Base-by-base conservation (phyloP, 2,113 vertebrate genomes). In the Otus sunia region DNA sequence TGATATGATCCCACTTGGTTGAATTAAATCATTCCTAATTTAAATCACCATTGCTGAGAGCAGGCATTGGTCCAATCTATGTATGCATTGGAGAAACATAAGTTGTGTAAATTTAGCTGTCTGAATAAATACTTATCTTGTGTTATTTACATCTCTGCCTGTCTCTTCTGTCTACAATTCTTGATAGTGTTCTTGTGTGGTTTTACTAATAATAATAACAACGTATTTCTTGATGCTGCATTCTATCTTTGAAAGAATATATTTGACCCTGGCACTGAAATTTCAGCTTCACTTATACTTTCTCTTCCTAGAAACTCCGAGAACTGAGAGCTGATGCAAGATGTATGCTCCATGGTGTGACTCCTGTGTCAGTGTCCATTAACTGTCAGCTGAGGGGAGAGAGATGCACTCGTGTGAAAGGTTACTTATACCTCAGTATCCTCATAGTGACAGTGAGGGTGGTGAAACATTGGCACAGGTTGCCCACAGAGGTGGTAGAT, bases 111-210 rank as follows among this genome's bases (percentile, higher is more conserved):
- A 86, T 94, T 88, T 55, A 85, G 49, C 64, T 90, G 50, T 52
- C 87, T 93, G 90, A 97, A 97, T 97, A 97, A 97, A 97, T 90
- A 60, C 39, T 72, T 75, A 36, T 53, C 59, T 69, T 89, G 63
- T 60, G 45, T 91, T 79, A 93, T 91, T 90, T 77, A 74, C 41
- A 84, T 34, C 45, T 92, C 71, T 89, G 27, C 58, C 45, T 56
- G 41, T 79, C 88, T 95, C 69, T 72, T 53, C 27, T 73, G 27
- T 66, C 74, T 88, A 3, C 90, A 80, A 56, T 63, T 92, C 69
- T 53, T 85, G 56, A n/a, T 49, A 43, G 15, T 32, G 56, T 75
- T 81, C 63, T 27, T 72, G 9, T 88, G 37, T 67, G 26, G 0
- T 89, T 89, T 89, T 91, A n/a, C 32, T 78, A 37, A 22, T 45